phyloP scores from a whole-genome alignment of 2,113 vertebrate species.

The Tautogolabrus adspersus region DNA sequence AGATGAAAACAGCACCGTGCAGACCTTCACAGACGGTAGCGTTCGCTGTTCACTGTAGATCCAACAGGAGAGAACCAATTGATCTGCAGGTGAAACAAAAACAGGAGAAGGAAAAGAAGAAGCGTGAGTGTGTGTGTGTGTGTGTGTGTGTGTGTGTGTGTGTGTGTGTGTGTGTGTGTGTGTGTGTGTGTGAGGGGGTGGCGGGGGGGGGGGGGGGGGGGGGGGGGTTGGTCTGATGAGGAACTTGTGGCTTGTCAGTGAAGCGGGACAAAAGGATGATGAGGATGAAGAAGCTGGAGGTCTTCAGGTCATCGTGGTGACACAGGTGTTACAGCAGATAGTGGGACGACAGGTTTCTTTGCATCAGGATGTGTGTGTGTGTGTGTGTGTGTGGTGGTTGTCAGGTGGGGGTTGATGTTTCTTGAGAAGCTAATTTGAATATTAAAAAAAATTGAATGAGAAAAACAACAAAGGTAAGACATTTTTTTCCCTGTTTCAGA shows the following conservation, averaged over 20 bases:
- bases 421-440: no score
- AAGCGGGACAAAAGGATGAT: not conserved
- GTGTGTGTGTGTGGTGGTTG: no score
- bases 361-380: not conserved
- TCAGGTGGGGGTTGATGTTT: no score
- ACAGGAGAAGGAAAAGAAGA: not conserved
- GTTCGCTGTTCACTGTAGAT: not conserved
- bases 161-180: no score
- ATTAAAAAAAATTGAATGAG: no score
- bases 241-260: not conserved
- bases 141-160: no score
- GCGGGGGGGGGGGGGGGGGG: not conserved
- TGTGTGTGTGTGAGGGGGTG: not conserved
- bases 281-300: not conserved
- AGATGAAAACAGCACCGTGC: slow-evolving; percentile 21
- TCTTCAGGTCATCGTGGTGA: not conserved
- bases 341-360: no score
- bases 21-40: not conserved
- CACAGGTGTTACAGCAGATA: not conserved
- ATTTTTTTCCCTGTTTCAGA: no score
- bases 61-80: slow-evolving; percentile 4
- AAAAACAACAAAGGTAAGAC: no score
- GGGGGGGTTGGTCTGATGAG: no score
- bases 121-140: no score
- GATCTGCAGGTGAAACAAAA: not conserved